Percentiles rank a stretch among this genome's conserved stretches.
Evolutionary conservation across 2,113 vertebrate species (phyloP).

Genomic region (Podilymbus podiceps): DNA sequence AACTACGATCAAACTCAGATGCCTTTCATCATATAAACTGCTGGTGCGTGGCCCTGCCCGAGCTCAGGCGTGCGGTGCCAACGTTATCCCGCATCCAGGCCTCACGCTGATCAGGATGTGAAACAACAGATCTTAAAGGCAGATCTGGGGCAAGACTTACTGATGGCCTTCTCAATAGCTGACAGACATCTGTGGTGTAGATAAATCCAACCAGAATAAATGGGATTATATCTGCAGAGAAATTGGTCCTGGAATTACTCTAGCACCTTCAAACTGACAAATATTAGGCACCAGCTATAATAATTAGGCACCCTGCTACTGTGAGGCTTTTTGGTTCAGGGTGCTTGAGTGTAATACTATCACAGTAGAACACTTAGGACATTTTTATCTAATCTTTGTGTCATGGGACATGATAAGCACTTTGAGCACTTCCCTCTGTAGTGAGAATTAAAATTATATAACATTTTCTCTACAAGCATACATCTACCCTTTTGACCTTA

Average conservation of each 20-base stretch:
- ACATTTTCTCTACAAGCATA: neutral
- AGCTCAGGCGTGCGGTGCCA: neutral
- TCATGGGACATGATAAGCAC: neutral
- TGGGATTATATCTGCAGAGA: neutral
- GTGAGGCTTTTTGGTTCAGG: neutral
- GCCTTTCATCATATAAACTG: fast-evolving
- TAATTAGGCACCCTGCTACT: neutral
- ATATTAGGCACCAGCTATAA: neutral
- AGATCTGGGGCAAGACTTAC: neutral
- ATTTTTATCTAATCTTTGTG: neutral
- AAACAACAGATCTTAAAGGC: neutral
- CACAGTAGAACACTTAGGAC: neutral
- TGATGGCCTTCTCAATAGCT: neutral
- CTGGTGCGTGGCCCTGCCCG: fast-evolving
- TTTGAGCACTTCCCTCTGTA: neutral
- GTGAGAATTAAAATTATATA: neutral
- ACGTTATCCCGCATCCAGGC: neutral
- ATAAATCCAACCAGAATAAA: neutral
- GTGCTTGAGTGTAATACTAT: neutral
- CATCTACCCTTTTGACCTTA: neutral
- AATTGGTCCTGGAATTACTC: neutral
- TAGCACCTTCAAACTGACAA: neutral
- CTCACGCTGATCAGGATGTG: fast-evolving
- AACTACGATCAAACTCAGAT: fast-evolving
- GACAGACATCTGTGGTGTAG: neutral